Evolutionary conservation across 2,113 vertebrate species (phyloP).

Genomic region (Anarhynchus alexandrinus): DNA sequence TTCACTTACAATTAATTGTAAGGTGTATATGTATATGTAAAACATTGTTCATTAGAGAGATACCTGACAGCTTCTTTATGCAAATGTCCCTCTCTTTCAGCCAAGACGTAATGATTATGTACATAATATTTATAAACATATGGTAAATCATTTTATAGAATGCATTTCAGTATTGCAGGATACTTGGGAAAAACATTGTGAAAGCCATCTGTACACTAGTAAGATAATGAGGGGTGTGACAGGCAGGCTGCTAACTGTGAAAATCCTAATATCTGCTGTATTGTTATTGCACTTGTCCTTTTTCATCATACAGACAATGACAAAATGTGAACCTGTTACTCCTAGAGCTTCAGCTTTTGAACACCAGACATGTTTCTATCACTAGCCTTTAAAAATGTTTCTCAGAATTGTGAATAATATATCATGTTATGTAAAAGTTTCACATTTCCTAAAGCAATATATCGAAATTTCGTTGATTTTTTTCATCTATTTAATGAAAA

Average conservation of each 20-base stretch:
- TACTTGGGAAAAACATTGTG: neutral
- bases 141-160: neutral
- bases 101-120: neutral
- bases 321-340: neutral
- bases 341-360: neutral
- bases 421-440: neutral
- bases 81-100: neutral
- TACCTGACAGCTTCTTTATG: neutral
- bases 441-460: neutral
- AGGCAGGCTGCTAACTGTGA: neutral
- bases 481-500: neutral
- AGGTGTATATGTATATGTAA: neutral
- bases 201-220: conserved; percentile 15
- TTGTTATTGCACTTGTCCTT: neutral
- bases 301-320: neutral
- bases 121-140: conserved; percentile 25
- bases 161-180: neutral
- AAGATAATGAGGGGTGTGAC: conserved; percentile 8
- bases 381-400: neutral
- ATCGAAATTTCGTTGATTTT: neutral
- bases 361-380: neutral
- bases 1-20: neutral
- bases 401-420: neutral
- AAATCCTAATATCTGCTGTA: neutral
- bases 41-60: neutral